Evolutionary conservation across 2,797 vertebrate genomes (phyloP), one percentile per base, ranked within the genome.

Genomic region (Coccyzus lansbergi): DNA sequence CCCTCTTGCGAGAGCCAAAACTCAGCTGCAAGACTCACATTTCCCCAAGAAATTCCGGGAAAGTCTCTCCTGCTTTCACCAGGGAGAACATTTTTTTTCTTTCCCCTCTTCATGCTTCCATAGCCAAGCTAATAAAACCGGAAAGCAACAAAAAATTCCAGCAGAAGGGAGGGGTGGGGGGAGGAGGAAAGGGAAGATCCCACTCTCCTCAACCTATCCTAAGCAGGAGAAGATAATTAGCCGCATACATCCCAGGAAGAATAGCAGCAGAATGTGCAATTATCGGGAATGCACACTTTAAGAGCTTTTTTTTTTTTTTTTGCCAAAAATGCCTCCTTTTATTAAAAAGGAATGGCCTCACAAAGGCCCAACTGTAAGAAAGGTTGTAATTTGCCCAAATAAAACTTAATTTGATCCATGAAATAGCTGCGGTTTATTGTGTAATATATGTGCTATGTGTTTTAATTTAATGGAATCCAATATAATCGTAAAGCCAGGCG

Each of bases 361-460:
- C 97, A 97, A 98, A 98, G 98, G 97, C 97, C 97, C 97, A 97
- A 98, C 97, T 98, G 98, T 97, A 97, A 97, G 98, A 98, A 98
- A 98, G 95, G 97, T 97, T 98, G 98, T 98, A 98, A 97, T 98
- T 97, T 97, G 97, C 97, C 97, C 98, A 98, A 98, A 98, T 98
- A 98, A 98, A 96, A 97, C 98, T 98, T 99, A 99, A 98, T 99
- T 98, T 98, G 98, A 98, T 98, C 98, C 98, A 98, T 97, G 97
- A 98, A 98, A 98, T 98, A 98, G 97, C 98, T 98, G 98, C 95
- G 98, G 98, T 98, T 98, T 98, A 98, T 98, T 98, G 98, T 98
- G 98, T 98, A 98, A 99, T 98, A 97, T 97, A 98, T 98, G 98
- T 98, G 98, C 98, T 98, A 98, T 98, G 98, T 97, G 97, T 98